These are phyloP conservation scores for Corythucha ciliata DNA, from an alignment of 2,888 invertebrate species.

Conservation along the genomic window DNA sequence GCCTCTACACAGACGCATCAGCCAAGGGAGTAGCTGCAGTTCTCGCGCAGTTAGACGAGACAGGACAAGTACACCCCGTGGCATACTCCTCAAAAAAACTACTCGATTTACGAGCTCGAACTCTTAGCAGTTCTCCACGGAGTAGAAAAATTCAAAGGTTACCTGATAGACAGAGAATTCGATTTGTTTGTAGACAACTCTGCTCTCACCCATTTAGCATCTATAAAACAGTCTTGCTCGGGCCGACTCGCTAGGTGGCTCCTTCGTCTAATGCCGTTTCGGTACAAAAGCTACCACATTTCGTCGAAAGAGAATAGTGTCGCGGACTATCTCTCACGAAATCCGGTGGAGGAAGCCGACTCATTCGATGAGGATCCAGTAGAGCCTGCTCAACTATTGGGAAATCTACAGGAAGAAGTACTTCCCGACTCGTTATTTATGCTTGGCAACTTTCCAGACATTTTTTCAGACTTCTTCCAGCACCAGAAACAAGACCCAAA, in stretches of 20 bases:
- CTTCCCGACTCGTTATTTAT: no score
- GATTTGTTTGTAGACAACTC: constrained; percentile 7
- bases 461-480: constrained; percentile 4
- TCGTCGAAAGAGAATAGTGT: not conserved
- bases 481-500: not conserved
- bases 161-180: constrained; percentile 2
- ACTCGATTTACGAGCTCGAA: constrained; percentile 11
- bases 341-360: not conserved
- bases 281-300: constrained; percentile 1
- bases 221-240: not conserved
- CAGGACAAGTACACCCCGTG: not conserved
- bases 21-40: constrained; percentile 4
- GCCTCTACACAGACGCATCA: constrained; percentile 9
- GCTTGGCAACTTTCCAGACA: no score
- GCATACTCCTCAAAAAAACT: constrained; percentile 7
- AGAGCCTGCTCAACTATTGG: not conserved
- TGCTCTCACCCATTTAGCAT: not conserved
- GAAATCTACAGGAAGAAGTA: constrained; percentile 3
- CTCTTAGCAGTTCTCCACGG: not conserved
- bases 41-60: constrained; percentile 5
- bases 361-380: not conserved
- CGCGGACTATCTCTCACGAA: constrained; percentile 14
- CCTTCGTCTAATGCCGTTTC: constrained; percentile 1
- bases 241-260: constrained; percentile 12
- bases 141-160: constrained; percentile 1